Base-by-base conservation (phyloP, 1,140 invertebrate species). In the Habropoda laboriosa region DNA sequence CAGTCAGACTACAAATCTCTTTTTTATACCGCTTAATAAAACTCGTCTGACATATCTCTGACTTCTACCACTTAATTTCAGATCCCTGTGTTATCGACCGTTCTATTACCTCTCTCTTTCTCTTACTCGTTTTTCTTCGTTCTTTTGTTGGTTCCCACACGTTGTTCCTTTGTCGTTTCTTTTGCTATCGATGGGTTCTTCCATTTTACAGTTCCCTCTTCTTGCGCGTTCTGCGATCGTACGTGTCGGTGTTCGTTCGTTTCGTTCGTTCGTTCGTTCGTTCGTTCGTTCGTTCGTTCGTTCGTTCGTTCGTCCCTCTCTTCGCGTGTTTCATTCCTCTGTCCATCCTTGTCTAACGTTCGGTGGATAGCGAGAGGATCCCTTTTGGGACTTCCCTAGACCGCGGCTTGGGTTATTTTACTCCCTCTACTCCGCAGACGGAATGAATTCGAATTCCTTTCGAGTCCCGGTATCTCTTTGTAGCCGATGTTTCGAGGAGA, bases 21-120 rank as follows among this genome's bases (percentile, higher is more conserved):
- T 93, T 93, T 93, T 93, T 92, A 92, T 90, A 86, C 87, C 89
- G 89, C 88, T 91, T 93, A 93, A 93, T 93, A 93, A 93, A 93
- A 93, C 91, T 91, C 82, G 89, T 83, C 91, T 90, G 91, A 93
- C 91, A 92, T 93, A 93, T 93, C 91, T 92, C 88, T 88, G 91
- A 92, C 91, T 92, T 87, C 90, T 90, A 92, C 91, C 91, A 93
- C 92, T 93, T 93, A 93, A 93, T 93, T 93, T 91, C 83, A 83
- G 45, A 58, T 67, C 53, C 64, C 47, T 64, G 63, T 68, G 16
- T 58, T 53, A 40, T 63, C 72, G 49, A 38, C 24, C n/a, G 7
- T 27, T 16, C 21, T 1, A 18, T 40, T 42, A 13, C 0, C 7
- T 32, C n/a, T 1, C 32, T 60, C 7, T 24, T n/a, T 16, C 40